Evolutionary conservation across 2,113 vertebrate species (phyloP).

Genomic region (Piaya cayana): DNA sequence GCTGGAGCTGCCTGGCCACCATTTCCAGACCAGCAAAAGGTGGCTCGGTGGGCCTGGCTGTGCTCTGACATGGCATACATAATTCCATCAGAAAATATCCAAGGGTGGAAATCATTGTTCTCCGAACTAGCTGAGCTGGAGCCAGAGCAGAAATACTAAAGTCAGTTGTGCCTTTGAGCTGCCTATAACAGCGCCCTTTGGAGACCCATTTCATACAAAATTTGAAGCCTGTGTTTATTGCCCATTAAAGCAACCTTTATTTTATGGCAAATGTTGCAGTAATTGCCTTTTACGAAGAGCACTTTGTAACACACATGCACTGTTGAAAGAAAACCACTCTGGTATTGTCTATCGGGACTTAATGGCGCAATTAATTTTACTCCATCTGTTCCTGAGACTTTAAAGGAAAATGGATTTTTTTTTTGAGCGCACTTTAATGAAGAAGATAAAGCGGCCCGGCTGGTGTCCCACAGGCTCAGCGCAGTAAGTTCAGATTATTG

Average conservation of each 20-base stretch:
- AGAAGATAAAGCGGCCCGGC: constrained; percentile 93
- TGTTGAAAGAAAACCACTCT: constrained; percentile 91
- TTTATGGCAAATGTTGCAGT: constrained; percentile 92
- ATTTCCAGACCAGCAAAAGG: constrained; percentile 52
- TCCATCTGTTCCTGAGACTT: constrained; percentile 97
- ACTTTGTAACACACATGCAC: constrained; percentile 90
- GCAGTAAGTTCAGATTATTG: constrained; percentile 90
- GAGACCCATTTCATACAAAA: constrained; percentile 89
- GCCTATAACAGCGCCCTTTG: constrained; percentile 84
- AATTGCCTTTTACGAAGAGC: constrained; percentile 94
- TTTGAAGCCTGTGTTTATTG: constrained; percentile 93
- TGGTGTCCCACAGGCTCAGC: constrained; percentile 87
- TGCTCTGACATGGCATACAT: constrained; percentile 56
- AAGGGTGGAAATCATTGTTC: constrained; percentile 83
- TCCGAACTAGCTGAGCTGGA: constrained; percentile 77
- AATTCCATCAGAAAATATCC: constrained; percentile 79
- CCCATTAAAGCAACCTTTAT: constrained; percentile 95
- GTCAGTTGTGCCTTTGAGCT: constrained; percentile 83
- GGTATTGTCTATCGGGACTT: constrained; percentile 93
- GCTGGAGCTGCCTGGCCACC: neutral
- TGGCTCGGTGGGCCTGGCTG: constrained; percentile 43
- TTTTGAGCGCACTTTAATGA: constrained; percentile 94
- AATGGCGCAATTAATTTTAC: constrained; percentile 98
- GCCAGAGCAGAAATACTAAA: constrained; percentile 79
- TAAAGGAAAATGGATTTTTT: constrained; percentile 94